Evolutionary conservation across 2,797 vertebrate species (phyloP).

Genomic region (Varecia variegata): DNA sequence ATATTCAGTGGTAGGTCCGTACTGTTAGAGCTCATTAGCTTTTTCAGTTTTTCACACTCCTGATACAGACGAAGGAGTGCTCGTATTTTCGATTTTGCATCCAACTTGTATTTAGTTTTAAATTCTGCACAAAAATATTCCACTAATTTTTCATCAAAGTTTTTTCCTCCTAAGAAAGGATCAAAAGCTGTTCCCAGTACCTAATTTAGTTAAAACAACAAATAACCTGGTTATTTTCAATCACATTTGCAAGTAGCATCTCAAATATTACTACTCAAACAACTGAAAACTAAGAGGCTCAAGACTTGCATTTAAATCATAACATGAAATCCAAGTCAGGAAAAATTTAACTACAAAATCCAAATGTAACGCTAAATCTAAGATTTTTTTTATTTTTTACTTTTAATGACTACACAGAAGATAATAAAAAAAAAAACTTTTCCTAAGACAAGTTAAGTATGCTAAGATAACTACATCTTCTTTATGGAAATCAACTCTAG

Average conservation of each 20-base stretch:
- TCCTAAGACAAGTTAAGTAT: not conserved
- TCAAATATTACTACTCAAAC: not conserved
- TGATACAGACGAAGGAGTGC: slow-evolving; percentile 87
- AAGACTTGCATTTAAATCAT: not conserved
- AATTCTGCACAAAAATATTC: slow-evolving; percentile 89
- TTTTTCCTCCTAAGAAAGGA: slow-evolving; percentile 87
- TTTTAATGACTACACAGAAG: not conserved
- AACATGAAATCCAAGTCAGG: not conserved
- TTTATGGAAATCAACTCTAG: not conserved
- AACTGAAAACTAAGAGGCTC: not conserved
- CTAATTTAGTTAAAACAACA: slow-evolving; percentile 72
- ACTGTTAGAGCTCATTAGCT: slow-evolving; percentile 89
- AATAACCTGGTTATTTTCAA: slow-evolving; percentile 44
- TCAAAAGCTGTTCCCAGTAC: slow-evolving; percentile 89
- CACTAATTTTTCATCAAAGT: slow-evolving; percentile 88
- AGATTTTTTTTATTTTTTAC: not conserved
- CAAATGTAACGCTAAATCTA: not conserved
- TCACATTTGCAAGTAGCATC: not conserved
- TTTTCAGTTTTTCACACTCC: slow-evolving; percentile 90
- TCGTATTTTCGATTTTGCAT: slow-evolving; percentile 86
- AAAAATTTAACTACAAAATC: not conserved
- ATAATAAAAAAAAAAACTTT: not conserved
- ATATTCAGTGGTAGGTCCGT: slow-evolving; percentile 87
- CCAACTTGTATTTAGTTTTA: slow-evolving; percentile 87
- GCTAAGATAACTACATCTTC: not conserved